A percentile compares a stretch with the other conserved stretches of the same genome.
Conservation (phyloP, 2,113 vertebrate species). For the Ariopsis seemanni region DNA sequence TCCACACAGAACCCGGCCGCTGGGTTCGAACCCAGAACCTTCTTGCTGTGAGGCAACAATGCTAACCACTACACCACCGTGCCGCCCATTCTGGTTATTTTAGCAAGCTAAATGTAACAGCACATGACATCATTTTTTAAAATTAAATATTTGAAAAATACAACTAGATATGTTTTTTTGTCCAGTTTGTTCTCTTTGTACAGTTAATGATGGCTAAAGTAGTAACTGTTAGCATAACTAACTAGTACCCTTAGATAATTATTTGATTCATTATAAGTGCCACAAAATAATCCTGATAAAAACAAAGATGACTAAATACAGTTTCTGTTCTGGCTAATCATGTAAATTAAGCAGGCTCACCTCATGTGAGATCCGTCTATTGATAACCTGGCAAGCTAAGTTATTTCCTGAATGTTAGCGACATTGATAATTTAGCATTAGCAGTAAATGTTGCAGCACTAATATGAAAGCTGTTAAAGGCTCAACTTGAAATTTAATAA, state of each 20-base stretch:
- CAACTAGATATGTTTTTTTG: background rate
- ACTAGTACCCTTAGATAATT: background rate
- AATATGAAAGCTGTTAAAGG: background rate
- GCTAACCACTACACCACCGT: no score
- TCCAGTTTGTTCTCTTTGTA: background rate
- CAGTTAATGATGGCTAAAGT: background rate
- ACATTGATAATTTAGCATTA: background rate
- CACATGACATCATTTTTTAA: background rate
- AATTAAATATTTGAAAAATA: background rate
- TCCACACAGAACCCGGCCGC: no score
- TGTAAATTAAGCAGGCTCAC: background rate
- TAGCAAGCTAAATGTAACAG: background rate
- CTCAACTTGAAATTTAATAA: background rate
- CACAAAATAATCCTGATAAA: background rate
- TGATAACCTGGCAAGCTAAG: background rate
- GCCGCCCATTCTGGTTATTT: background rate
- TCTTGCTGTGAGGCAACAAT: no score
- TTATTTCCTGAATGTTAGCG: background rate
- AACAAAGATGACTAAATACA: background rate
- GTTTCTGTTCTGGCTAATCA: background rate
- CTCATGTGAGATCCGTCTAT: background rate
- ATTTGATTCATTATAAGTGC: background rate
- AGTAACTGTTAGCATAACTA: background rate
- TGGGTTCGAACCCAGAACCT: no score
- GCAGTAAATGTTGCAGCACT: background rate